These are phyloP conservation scores for Acholoe squamosa DNA, from an alignment of 2,888 invertebrate genomes.

Conservation along the genomic window DNA sequence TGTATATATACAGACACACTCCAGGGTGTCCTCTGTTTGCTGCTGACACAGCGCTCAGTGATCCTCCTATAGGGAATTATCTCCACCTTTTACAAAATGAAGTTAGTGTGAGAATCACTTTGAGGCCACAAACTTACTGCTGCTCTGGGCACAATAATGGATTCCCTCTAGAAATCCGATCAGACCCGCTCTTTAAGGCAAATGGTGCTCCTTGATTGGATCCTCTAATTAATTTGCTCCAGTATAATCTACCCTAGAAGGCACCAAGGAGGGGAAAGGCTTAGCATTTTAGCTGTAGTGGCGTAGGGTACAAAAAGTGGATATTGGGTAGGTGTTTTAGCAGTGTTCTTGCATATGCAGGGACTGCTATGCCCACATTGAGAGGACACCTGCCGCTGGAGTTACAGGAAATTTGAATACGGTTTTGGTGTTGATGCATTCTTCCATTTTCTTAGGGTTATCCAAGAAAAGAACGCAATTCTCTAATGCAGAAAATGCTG, in stretches of 20 bases:
- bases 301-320: background rate
- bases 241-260: constrained; percentile 3
- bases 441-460: background rate
- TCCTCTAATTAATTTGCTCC: constrained; percentile 24
- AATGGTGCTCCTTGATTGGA: constrained; percentile 22
- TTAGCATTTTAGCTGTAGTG: background rate
- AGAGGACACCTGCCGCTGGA: background rate
- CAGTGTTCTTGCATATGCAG: constrained; percentile 12
- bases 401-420: constrained; percentile 2
- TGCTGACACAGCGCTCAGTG: background rate
- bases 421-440: constrained; percentile 6
- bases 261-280: background rate
- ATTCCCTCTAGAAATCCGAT: constrained; percentile 23
- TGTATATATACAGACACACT: too few species aligned
- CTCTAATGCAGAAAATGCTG: too few species aligned
- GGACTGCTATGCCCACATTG: background rate
- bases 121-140: background rate
- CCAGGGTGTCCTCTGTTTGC: too few species aligned
- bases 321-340: background rate
- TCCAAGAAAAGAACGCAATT: too few species aligned
- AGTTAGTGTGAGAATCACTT: constrained; percentile 11
- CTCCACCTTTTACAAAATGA: constrained; percentile 23
- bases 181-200: background rate
- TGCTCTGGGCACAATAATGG: background rate
- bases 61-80: background rate